Base-by-base conservation (phyloP, 2,888 invertebrate genomes). In the Stictocephala bisonia region DNA sequence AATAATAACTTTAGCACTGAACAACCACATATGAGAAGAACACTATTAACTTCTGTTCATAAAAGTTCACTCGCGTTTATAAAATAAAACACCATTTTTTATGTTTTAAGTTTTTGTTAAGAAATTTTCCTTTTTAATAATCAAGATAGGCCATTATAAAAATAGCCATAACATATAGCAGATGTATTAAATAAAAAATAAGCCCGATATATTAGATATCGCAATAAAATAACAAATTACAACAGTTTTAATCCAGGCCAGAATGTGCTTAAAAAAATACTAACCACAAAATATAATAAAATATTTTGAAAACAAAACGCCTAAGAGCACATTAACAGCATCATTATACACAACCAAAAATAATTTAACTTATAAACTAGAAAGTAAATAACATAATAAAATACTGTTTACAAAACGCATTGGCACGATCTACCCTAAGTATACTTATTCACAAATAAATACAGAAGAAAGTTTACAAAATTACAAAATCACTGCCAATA, bases 331-430 rank as follows among this genome's bases (percentile, higher is more conserved):
- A 51, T 27, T 29, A 35, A 56, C 29, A 27, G 31, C 4, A 27
- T 60, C n/a, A 40, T 35, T 35, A 20, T 60, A 60, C 60, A 60
- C 9, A 35, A 24, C 27, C 1, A 26, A 35, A 60, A 60, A 60
- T 60, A 60, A 60, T 60, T 60, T 60, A 60, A n/a, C 31, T 60
- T 29, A 13, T 22, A 31, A 40, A 31, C 40, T 35, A 60, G 22
- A 22, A 60, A 60, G 40, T 60, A 40, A 35, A 29, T 29, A 60
- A 60, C 60, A 60, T 20, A 60, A 40, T 60, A 31, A 35, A 60
- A 60, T 60, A 60, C 3, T 35, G 31, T 60, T 29, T 60, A 22
- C 40, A 60, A 60, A 60, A 60, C 60, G 22, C 7, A 60, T 60
- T 60, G 60, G 60, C 60, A 60, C 60, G 20, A 31, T n/a, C n/a